Conservation (phyloP, 1,140 invertebrate genomes). For the Microplitis demolitor region DNA sequence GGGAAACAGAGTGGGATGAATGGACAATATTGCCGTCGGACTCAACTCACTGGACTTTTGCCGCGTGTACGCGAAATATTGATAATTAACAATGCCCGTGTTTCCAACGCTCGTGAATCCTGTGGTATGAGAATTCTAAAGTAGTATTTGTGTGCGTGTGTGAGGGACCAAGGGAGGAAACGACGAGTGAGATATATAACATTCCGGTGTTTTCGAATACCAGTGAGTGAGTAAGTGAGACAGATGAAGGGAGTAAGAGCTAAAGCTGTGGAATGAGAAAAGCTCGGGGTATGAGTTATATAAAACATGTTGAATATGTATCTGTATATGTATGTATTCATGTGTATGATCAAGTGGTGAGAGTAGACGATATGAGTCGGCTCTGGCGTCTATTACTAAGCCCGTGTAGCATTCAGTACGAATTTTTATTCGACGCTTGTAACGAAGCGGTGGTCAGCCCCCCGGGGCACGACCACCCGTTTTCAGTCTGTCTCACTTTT, state of each 20-base stretch:
- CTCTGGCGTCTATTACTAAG: conserved; percentile 28
- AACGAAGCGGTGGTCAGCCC: conserved; percentile 36
- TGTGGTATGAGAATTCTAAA: conserved; percentile 11
- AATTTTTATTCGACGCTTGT: conserved; percentile 56
- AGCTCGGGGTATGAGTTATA: conserved; percentile 13
- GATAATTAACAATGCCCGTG: conserved; percentile 61
- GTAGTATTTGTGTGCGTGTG: neutral
- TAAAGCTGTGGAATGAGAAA: conserved; percentile 3
- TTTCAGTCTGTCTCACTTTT: conserved; percentile 21
- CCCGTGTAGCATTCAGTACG: conserved; percentile 44
- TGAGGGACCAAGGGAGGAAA: neutral
- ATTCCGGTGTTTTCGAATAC: conserved; percentile 35
- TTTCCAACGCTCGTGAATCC: conserved; percentile 29
- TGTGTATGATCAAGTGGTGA: conserved; percentile 20
- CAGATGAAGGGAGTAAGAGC: conserved; percentile 13
- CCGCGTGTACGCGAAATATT: conserved; percentile 55
- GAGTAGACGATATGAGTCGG: conserved; percentile 22
- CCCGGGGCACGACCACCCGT: conserved; percentile 5
- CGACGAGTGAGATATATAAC: conserved; percentile 20
- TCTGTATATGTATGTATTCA: conserved; percentile 15
- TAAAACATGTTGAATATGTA: conserved; percentile 9
- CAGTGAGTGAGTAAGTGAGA: conserved; percentile 29
- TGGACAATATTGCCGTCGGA: conserved; percentile 40
- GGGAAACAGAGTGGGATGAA: conserved; percentile 25
- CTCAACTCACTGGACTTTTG: conserved; percentile 44